These are phyloP conservation scores for Lemur catta DNA, from an alignment of 2,797 vertebrate species.

Conservation along the genomic window DNA sequence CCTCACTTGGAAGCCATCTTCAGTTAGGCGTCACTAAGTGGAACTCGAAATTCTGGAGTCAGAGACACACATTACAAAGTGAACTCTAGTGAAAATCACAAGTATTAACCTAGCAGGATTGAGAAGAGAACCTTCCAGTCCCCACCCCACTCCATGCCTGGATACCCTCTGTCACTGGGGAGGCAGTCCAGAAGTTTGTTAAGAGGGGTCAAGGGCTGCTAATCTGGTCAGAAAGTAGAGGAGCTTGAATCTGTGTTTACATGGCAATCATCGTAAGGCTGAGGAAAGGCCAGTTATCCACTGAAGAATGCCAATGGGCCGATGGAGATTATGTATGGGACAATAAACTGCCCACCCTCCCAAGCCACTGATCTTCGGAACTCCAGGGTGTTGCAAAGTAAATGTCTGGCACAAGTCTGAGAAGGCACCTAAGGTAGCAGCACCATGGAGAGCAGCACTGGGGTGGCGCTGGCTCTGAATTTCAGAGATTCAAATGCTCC, in stretches of 20 bases:
- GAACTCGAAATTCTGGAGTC: background rate
- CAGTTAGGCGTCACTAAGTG: background rate
- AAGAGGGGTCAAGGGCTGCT: background rate
- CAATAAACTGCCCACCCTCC: background rate
- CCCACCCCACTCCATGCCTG: background rate
- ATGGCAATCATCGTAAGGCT: background rate
- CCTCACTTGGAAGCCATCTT: background rate
- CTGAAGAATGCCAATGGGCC: background rate
- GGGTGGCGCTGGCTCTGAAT: accelerated
- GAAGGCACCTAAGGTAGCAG: background rate
- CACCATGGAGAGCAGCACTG: conserved; percentile 46
- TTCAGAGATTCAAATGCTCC: background rate
- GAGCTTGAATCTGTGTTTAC: background rate
- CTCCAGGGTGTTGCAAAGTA: background rate
- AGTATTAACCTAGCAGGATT: background rate
- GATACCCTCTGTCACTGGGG: background rate
- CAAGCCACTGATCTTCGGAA: background rate
- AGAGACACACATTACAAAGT: background rate
- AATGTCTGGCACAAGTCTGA: background rate
- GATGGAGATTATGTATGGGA: background rate
- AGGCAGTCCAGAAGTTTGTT: background rate
- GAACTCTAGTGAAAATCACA: background rate
- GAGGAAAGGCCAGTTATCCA: background rate
- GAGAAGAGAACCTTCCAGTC: background rate
- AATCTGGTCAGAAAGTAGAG: background rate